Conservation (phyloP, 2,113 vertebrate genomes). For the Pardalotus punctatus region DNA sequence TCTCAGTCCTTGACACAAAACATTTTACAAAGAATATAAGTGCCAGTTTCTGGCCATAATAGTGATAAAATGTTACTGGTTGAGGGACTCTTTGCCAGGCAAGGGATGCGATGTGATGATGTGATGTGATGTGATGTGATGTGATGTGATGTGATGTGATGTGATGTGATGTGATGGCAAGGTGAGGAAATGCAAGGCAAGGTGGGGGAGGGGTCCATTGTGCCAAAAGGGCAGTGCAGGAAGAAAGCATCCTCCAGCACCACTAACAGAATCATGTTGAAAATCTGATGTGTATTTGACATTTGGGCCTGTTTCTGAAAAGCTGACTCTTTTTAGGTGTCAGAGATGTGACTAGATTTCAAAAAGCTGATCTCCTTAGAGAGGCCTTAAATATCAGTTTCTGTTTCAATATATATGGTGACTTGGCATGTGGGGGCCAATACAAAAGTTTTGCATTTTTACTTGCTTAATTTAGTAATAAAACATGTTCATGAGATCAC, state of each 20-base stretch:
- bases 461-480: background rate
- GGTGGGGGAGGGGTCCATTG: too few relatives aligned
- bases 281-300: background rate
- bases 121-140: accelerated
- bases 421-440: background rate
- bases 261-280: background rate
- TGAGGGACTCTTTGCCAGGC: background rate
- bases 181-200: background rate
- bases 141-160: accelerated
- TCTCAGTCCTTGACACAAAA: background rate
- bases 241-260: too few relatives aligned
- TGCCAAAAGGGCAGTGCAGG: background rate
- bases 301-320: background rate
- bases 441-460: background rate
- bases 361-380: background rate
- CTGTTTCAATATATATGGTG: background rate
- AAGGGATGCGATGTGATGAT: accelerated
- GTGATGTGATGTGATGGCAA: accelerated
- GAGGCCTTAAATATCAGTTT: background rate
- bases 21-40: background rate
- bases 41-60: background rate
- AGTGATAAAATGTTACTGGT: background rate
- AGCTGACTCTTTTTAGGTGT: background rate
- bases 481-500: background rate
- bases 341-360: background rate